phyloP scores from a whole-genome alignment of 2,113 vertebrate species.

The Astur gentilis region DNA sequence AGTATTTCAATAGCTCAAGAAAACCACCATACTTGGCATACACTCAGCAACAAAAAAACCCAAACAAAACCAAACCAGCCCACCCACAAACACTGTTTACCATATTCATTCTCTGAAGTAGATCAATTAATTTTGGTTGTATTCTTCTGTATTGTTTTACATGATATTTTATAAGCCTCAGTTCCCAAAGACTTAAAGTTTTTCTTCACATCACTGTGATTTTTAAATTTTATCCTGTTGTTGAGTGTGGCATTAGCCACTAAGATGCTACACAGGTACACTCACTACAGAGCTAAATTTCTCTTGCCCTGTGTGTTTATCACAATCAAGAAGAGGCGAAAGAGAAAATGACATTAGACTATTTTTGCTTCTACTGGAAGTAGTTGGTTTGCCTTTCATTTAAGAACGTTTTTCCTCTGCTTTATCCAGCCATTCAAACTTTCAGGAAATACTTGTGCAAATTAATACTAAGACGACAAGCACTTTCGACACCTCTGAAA shows the following conservation, averaged over 20 bases:
- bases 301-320: not conserved
- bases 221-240: not conserved
- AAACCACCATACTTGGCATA: not conserved
- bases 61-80: not conserved
- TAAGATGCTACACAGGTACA: not conserved
- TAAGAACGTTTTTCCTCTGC: not conserved
- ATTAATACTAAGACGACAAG: not conserved
- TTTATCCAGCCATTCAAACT: not conserved
- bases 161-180: not conserved
- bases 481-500: not conserved
- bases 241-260: not conserved
- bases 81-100: not conserved
- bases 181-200: not conserved
- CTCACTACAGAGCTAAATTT: not conserved
- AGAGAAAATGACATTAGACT: not conserved
- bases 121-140: not conserved
- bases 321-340: not conserved
- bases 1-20: not conserved
- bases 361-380: not conserved
- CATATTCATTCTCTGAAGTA: not conserved
- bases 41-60: not conserved
- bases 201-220: not conserved
- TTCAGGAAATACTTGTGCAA: not conserved
- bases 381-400: not conserved
- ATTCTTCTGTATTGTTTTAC: not conserved